Evolutionary conservation across 2,888 invertebrate species (phyloP).

Genomic region (Mythimna vitellina): DNA sequence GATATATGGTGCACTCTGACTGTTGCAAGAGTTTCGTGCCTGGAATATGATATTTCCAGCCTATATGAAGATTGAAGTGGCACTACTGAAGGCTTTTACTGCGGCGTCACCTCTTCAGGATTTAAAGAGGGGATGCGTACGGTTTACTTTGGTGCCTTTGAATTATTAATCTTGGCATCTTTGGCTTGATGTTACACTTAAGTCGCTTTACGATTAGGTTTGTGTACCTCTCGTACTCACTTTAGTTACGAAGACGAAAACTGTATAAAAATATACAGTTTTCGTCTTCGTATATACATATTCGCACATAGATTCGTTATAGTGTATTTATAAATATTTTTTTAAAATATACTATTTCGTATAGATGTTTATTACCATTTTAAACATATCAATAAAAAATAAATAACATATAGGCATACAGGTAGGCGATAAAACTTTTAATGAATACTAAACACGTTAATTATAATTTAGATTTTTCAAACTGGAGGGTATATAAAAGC

Average conservation of each 20-base stretch:
- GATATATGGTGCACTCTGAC: conserved; percentile 61
- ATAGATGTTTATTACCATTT: no score
- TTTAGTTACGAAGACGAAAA: background rate
- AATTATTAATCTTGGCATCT: conserved; percentile 54
- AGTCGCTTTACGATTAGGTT: conserved; percentile 16
- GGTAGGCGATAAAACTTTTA: no score
- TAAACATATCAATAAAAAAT: no score
- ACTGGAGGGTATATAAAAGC: no score
- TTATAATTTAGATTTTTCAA: no score
- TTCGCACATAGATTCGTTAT: background rate
- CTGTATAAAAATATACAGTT: no score
- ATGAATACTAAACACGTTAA: no score
- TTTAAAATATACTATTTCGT: no score
- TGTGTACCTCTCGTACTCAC: background rate
- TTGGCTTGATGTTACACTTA: conserved; percentile 41
- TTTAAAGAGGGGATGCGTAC: conserved; percentile 20
- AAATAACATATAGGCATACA: no score
- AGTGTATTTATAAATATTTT: no score
- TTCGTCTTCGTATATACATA: no score
- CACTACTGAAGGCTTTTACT: conserved; percentile 42
- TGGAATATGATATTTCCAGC: conserved; percentile 34
- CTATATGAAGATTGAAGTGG: conserved; percentile 33
- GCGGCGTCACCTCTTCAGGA: conserved; percentile 32
- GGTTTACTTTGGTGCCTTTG: conserved; percentile 44
- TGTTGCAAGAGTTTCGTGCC: conserved; percentile 47